These are phyloP conservation scores for Diarsia dahlii DNA, from an alignment of 2,888 invertebrate genomes.

Conservation along the genomic window DNA sequence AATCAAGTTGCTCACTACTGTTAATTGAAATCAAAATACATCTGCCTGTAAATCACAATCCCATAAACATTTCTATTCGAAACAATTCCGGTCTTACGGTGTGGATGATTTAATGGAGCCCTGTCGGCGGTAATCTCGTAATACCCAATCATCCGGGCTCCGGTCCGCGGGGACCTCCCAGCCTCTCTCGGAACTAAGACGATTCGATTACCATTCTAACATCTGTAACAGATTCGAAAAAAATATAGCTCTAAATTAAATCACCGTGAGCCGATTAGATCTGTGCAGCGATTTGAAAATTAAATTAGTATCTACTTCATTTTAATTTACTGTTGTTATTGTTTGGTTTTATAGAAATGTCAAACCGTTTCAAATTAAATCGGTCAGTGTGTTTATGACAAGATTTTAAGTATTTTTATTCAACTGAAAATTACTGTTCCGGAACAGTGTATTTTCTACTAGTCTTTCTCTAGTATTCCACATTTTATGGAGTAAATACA, in stretches of 20 bases:
- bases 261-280: constrained; percentile 59
- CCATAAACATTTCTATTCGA: constrained; percentile 56
- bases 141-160: constrained; percentile 85
- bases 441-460: no score
- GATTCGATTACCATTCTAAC: constrained; percentile 71
- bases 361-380: neutral
- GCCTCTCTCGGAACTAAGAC: constrained; percentile 68
- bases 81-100: constrained; percentile 59
- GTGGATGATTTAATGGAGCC: constrained; percentile 82
- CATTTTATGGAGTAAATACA: no score
- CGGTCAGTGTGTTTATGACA: no score
- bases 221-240: constrained; percentile 68
- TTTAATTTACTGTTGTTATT: no score
- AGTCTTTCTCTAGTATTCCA: no score
- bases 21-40: constrained; percentile 33
- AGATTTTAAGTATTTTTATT: no score
- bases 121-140: constrained; percentile 83
- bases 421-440: no score
- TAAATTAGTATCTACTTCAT: neutral
- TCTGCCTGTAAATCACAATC: constrained; percentile 40
- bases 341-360: neutral
- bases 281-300: constrained; percentile 28
- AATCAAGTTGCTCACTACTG: neutral
- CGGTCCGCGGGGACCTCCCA: constrained; percentile 73
- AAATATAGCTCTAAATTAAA: constrained; percentile 68